Percentiles rank a stretch among this genome's conserved stretches.
Evolutionary conservation across 2,797 vertebrate genomes (phyloP).

Genomic region (Sebastes vulpes): DNA sequence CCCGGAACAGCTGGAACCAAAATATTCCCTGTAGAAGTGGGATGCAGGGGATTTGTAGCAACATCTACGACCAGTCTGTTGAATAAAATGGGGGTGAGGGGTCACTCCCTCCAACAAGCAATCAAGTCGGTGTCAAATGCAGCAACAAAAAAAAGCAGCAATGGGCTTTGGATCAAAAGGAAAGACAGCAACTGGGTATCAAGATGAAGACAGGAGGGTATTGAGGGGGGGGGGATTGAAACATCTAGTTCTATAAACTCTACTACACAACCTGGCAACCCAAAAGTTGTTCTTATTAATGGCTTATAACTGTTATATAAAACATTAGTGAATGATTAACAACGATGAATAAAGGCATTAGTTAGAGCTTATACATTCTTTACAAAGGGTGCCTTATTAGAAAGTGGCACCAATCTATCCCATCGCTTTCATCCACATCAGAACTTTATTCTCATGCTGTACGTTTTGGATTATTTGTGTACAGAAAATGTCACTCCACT

Average conservation of each 20-base stretch:
- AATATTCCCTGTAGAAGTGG: too few species aligned
- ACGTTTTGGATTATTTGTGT: not conserved
- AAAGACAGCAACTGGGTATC: not conserved
- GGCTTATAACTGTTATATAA: not conserved
- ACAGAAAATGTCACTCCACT: not conserved
- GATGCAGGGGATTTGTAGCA: too few species aligned
- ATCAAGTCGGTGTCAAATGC: not conserved
- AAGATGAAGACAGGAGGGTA: not conserved
- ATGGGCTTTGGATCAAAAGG: not conserved
- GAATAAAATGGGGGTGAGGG: not conserved
- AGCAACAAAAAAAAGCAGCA: not conserved
- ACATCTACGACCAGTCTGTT: not conserved
- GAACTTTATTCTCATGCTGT: not conserved
- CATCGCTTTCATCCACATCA: not conserved
- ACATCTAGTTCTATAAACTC: too few species aligned
- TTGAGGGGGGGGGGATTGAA: not conserved
- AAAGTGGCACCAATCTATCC: not conserved
- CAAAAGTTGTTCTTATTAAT: not conserved
- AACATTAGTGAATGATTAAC: not conserved
- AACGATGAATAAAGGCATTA: not conserved
- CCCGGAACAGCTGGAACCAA: too few species aligned
- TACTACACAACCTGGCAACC: not conserved
- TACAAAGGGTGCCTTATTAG: not conserved
- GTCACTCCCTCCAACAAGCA: not conserved
- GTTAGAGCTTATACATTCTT: not conserved